A percentile compares a stretch with the other conserved stretches of the same genome.
These are phyloP conservation scores for Branchinecta sandiegonensis DNA, from an alignment of 2,888 invertebrate genomes.

Conservation along the genomic window DNA sequence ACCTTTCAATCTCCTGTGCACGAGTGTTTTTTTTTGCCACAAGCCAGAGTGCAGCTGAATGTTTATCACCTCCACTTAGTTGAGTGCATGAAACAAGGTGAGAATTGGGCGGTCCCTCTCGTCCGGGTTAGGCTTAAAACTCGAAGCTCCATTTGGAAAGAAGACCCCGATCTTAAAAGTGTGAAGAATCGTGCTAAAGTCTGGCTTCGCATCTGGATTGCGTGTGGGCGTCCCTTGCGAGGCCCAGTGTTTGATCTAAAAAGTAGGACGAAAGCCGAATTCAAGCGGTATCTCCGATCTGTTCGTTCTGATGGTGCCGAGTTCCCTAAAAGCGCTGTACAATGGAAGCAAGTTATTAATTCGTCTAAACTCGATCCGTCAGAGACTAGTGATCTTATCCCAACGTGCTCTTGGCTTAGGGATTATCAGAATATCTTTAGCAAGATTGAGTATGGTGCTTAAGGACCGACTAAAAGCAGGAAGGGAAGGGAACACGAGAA, in stretches of 20 bases:
- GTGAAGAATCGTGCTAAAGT: background rate
- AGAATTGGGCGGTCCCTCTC: background rate
- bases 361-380: background rate
- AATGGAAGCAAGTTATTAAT: constrained; percentile 6
- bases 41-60: constrained; percentile 5
- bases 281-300: background rate
- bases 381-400: background rate
- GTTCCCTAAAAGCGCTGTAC: background rate
- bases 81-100: constrained; percentile 11
- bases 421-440: background rate
- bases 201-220: background rate
- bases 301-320: background rate
- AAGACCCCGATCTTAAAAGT: background rate
- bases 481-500: no score
- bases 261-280: background rate
- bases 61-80: background rate
- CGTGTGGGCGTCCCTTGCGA: background rate
- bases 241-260: background rate
- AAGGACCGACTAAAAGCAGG: no score
- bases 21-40: background rate
- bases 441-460: background rate
- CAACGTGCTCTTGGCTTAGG: background rate
- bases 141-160: background rate
- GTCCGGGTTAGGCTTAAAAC: background rate
- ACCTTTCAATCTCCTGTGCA: background rate